These are phyloP conservation scores for Scaptomyza reducta DNA, from an alignment of 2,888 invertebrate species.

Conservation along the genomic window DNA sequence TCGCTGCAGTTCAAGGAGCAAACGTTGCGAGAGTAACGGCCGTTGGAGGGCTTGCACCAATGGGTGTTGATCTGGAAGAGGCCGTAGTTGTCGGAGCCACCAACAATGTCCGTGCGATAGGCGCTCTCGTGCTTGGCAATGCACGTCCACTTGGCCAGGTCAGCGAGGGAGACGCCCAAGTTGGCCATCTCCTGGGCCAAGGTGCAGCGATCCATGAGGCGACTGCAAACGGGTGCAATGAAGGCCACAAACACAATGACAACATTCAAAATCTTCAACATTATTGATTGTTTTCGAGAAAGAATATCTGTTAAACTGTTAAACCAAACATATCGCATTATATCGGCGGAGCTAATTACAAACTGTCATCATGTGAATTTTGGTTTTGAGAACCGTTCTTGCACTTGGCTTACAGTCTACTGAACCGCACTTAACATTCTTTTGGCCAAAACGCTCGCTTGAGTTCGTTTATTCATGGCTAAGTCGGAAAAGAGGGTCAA, in stretches of 20 bases:
- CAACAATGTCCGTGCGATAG: conserved; percentile 1
- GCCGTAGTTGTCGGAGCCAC: conserved; percentile 11
- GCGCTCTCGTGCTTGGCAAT: conserved; percentile 10
- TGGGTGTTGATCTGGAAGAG: conserved; percentile 12
- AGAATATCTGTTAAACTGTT: neutral
- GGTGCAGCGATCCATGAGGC: conserved; percentile 6
- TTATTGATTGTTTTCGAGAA: neutral
- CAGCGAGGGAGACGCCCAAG: neutral
- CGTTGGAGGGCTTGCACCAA: conserved; percentile 7
- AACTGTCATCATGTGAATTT: neutral
- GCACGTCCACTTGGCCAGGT: conserved; percentile 3
- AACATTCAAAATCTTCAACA: neutral
- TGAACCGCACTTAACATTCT: neutral
- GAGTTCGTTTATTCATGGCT: conserved; percentile 1
- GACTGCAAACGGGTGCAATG: neutral
- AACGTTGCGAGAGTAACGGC: neutral
- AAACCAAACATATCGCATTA: neutral
- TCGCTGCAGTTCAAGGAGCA: conserved; percentile 6
- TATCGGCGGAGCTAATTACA: neutral
- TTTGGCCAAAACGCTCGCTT: neutral
- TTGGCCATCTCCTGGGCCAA: conserved; percentile 4
- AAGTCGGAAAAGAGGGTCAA: neutral
- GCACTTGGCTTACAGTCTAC: neutral
- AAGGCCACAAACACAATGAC: neutral
- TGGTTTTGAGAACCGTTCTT: conserved; percentile 6